Base-by-base conservation (phyloP, 2,113 vertebrate species). In the Chaenogobius annularis region DNA sequence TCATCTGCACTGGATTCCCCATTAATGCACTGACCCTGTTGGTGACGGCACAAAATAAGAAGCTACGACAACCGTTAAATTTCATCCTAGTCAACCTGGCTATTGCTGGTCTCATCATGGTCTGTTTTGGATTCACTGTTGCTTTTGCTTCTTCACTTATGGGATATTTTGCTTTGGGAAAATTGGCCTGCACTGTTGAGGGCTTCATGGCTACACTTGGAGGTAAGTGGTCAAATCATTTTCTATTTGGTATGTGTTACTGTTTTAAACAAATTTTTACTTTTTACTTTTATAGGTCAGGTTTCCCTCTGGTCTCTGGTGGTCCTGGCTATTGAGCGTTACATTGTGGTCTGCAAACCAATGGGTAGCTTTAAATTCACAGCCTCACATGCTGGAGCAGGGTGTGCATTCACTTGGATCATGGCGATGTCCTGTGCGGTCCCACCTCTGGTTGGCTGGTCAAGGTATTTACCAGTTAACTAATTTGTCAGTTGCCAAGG, bases 341-440 rank as follows among this genome's bases (percentile, higher is more conserved):
- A 94, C 85, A 92, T 94, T 10, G 92, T 95, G 0, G 88, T 94
- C 73, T 95, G 94, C 90, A 95, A 94, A 72, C 93, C 93, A 66
- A 94, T 94, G 93, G 93, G 93, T 35, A 95, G 94, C 79, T 95
- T 95, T 85, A 93, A 90, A 82, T 95, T 95, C 82, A 83, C 86
- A 0, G 19, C 88, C 1, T 83, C 73, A 58, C 94, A 95, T 0
- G 91, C 94, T 69, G 72, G 68, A 69, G 79, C 85, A 74, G 94
- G 94, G 73, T 92, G 93, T 0, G 0, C 59, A 6, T 93, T 94
- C 68, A 94, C 94, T 80, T 95, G 94, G 94, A 0, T 94, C 70
- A 94, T 95, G 94, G 91, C 94, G 20, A 0, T 92, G 0, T 64
- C 93, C 46, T 94, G 93, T 7, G 93, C 94, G 0, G 82, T 47